Evolutionary conservation across 2,888 invertebrate genomes (phyloP).

Genomic region (Abscondita cerata): DNA sequence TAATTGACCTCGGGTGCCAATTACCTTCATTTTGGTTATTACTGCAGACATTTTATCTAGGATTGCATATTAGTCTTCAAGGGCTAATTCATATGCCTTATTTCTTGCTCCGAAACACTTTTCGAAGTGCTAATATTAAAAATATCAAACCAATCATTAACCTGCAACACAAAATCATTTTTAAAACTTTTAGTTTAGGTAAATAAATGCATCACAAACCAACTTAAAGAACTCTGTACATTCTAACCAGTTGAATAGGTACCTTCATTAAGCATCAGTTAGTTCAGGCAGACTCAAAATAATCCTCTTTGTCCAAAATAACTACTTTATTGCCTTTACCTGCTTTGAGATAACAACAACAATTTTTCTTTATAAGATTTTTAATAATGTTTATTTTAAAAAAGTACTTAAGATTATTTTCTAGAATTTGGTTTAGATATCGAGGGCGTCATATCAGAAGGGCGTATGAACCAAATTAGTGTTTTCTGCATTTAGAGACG

Average conservation of each 20-base stretch:
- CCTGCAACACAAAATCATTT: constrained; percentile 20
- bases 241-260: constrained; percentile 37
- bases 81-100: constrained; percentile 38
- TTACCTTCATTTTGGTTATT: constrained; percentile 33
- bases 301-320: no score
- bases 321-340: no score
- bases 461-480: no score
- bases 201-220: constrained; percentile 14
- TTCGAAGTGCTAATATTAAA: constrained; percentile 30
- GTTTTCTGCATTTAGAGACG: no score
- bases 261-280: no score
- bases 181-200: not conserved
- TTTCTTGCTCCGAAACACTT: constrained; percentile 27
- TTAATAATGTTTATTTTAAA: no score
- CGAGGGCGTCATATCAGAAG: no score
- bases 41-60: constrained; percentile 35
- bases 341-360: no score
- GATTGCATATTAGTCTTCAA: constrained; percentile 33
- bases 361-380: no score
- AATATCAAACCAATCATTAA: constrained; percentile 40
- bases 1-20: constrained; percentile 27
- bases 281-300: no score
- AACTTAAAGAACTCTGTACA: constrained; percentile 38
- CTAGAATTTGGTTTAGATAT: no score
- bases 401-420: no score